Percentiles rank a stretch among this genome's conserved stretches.
These are phyloP conservation scores for Alexandromys oeconomus DNA, from an alignment of 2,797 vertebrate species.

Conservation along the genomic window DNA sequence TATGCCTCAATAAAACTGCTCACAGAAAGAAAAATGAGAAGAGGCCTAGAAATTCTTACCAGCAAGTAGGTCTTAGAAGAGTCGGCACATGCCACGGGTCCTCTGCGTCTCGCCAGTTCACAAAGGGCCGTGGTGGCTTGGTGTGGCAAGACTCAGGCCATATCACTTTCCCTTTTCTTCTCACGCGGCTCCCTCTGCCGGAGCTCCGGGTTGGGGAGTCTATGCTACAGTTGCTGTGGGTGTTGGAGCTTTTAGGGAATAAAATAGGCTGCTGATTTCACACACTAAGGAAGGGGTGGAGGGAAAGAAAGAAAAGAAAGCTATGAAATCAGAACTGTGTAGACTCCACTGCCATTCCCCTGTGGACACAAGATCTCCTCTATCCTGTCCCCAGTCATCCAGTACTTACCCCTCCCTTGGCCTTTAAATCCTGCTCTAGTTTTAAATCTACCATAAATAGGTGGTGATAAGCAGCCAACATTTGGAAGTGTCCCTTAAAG, in stretches of 20 bases:
- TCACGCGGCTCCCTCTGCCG: not conserved
- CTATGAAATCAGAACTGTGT: not conserved
- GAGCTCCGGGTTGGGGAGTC: not conserved
- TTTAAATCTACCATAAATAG: constrained; percentile 27
- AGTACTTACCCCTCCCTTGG: not conserved
- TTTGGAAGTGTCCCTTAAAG: constrained; percentile 62
- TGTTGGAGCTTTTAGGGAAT: constrained; percentile 25
- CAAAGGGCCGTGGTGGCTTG: not conserved
- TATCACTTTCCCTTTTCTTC: not conserved
- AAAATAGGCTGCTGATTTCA: constrained; percentile 38
- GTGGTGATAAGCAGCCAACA: constrained; percentile 51
- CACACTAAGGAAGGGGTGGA: not conserved
- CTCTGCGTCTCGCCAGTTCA: not conserved
- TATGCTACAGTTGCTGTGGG: not conserved
- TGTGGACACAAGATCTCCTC: not conserved
- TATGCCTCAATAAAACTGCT: constrained; percentile 53
- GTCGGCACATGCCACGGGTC: not conserved
- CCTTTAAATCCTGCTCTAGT: constrained; percentile 28
- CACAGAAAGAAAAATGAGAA: constrained; percentile 42
- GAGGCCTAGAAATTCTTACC: constrained; percentile 6
- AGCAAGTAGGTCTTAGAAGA: not conserved
- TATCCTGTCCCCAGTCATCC: not conserved
- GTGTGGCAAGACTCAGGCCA: not conserved
- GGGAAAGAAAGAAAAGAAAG: not conserved
- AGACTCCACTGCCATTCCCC: fast-evolving